A percentile compares a stretch with the other conserved stretches of the same genome.
These are phyloP conservation scores for Chloropsis hardwickii DNA, from an alignment of 2,113 vertebrate species.

Conservation along the genomic window DNA sequence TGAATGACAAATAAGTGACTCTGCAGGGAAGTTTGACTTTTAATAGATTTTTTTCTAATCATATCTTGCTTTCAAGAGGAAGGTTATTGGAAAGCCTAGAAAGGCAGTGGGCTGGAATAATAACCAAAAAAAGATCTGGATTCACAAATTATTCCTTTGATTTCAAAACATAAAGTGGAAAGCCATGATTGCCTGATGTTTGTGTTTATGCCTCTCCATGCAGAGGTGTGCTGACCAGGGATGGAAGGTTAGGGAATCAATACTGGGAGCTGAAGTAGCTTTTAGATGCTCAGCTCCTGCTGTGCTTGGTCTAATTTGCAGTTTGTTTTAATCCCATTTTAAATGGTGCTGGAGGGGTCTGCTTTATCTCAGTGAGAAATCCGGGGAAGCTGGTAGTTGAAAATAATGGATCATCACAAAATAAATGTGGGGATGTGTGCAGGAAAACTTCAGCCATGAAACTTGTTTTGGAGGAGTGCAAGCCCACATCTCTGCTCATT, in stretches of 20 bases:
- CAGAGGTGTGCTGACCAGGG: not conserved
- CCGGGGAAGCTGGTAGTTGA: not conserved
- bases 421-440: not conserved
- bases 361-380: constrained; percentile 11
- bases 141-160: not conserved
- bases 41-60: not conserved
- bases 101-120: not conserved
- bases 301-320: constrained; percentile 47
- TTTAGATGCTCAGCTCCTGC: constrained; percentile 51
- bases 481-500: not conserved
- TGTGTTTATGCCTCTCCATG: not conserved
- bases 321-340: constrained; percentile 36
- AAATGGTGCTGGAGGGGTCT: constrained; percentile 14
- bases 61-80: not conserved
- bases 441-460: not conserved
- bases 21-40: not conserved
- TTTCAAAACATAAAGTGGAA: not conserved
- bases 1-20: not conserved
- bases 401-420: constrained; percentile 39
- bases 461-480: not conserved
- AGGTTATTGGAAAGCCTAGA: not conserved
- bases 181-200: not conserved
- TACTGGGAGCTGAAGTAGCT: constrained; percentile 51
- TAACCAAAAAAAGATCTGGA: not conserved
- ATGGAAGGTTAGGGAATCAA: constrained; percentile 39